phyloP scores from a whole-genome alignment of 2,888 invertebrate species.

The Biston stratarius region DNA sequence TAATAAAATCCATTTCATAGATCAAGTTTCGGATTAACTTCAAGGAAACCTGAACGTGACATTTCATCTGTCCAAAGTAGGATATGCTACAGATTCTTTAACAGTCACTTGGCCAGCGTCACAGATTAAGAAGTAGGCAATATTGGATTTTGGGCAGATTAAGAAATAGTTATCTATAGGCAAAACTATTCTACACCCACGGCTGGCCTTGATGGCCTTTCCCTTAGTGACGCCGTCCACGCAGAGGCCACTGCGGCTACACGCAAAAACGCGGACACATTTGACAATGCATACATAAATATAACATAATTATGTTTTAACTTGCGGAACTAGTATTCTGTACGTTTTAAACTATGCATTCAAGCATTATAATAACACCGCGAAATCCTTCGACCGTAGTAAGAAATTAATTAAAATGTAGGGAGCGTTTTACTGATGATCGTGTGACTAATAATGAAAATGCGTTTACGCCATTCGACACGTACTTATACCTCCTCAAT shows the following conservation, averaged over 20 bases:
- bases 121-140: constrained; percentile 13
- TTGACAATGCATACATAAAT: constrained; percentile 11
- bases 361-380: too few relatives aligned
- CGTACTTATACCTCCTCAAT: too few relatives aligned
- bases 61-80: constrained; percentile 51
- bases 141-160: constrained; percentile 6
- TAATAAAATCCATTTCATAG: constrained; percentile 26
- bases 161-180: constrained; percentile 17
- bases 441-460: too few relatives aligned
- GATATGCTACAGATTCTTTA: constrained; percentile 32
- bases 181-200: constrained; percentile 47
- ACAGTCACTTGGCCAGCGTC: not conserved
- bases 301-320: not conserved
- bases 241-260: constrained; percentile 37
- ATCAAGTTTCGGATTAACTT: constrained; percentile 41
- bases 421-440: too few relatives aligned
- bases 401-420: too few relatives aligned
- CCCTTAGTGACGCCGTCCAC: constrained; percentile 55
- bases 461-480: too few relatives aligned
- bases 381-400: too few relatives aligned
- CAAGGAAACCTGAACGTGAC: constrained; percentile 45
- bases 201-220: constrained; percentile 63
- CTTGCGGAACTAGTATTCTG: too few relatives aligned
- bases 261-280: constrained; percentile 27
- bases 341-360: too few relatives aligned